Conservation (phyloP, 2,113 vertebrate species). For the Odontophorus gujanensis region DNA sequence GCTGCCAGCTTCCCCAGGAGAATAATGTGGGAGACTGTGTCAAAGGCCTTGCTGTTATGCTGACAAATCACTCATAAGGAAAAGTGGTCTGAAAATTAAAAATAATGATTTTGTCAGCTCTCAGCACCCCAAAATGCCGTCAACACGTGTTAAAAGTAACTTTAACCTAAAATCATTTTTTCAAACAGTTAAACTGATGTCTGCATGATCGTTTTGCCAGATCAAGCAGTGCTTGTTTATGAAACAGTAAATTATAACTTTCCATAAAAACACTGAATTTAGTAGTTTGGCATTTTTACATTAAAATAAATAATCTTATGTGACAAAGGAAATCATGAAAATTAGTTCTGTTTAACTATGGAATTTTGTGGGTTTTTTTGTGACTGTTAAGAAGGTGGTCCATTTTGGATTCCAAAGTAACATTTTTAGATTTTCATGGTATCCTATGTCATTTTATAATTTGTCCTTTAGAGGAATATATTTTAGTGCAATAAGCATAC, state of each 20-base stretch:
- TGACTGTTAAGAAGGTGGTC: neutral
- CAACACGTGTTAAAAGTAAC: neutral
- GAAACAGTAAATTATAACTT: neutral
- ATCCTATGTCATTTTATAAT: neutral
- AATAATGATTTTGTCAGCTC: neutral
- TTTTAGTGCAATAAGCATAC: neutral
- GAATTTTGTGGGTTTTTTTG: no score
- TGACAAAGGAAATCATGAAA: neutral
- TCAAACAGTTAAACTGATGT: neutral
- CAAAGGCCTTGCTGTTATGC: no score
- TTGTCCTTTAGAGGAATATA: neutral
- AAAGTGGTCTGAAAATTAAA: neutral
- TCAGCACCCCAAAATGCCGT: neutral
- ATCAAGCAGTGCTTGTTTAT: neutral
- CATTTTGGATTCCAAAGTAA: neutral
- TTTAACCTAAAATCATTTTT: neutral
- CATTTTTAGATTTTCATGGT: neutral
- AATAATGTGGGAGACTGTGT: no score
- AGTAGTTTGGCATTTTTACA: neutral
- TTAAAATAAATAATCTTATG: neutral
- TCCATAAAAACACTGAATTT: neutral
- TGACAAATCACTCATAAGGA: neutral
- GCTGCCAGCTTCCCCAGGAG: no score
- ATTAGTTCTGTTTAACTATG: neutral
- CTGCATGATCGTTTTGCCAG: neutral